Evolutionary conservation across 2,888 invertebrate genomes (phyloP), one percentile per base, ranked within the genome.

Genomic region (Oscheius sp.): DNA sequence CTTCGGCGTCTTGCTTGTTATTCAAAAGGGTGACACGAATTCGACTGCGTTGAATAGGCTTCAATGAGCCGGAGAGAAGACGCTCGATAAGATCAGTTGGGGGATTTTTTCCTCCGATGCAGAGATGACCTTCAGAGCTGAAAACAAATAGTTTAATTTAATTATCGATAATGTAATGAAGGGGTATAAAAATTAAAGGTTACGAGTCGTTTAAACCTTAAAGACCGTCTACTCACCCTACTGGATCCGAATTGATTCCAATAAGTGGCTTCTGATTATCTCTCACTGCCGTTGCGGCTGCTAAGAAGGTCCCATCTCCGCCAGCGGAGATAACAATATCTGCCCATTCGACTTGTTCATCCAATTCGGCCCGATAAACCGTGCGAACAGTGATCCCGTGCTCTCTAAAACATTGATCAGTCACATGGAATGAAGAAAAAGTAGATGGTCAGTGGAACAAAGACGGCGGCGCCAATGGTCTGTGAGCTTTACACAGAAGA

Each of bases 1-100:
- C 59, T 22, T 57, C 30, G 6, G 41, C 44, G 22, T 67, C 59
- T 12, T 45, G 67, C 30, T 59, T 59, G 4, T 36, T 32, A 41
- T 67, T 67, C 2, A 67, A 32, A 73, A 97, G 87, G 0, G 93
- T 93, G 0, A 94, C 92, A 45, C 95, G 90, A 86, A 98, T 93
- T 85, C 98, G 90, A 26, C 92, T 92, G 3, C 97, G 90, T 87
- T 92, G 91, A 87, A 92, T 90, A 93, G 94, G 94, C 80, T 89
- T 90, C 78, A 89, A 88, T 57, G 88, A 83, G 36, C 88, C 88
- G 28, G 81, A 89, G 80, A 91, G 90, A 26, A 97, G 88, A 72
- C 91, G 91, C 20, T 75, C 68, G 30, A 85, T 77, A 28, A 85
- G 76, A 69, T 82, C 74, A 4, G 71, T 61, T 22, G 80, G 82